phyloP scores from a whole-genome alignment of 2,888 invertebrate genomes.

The Sturmia bella region DNA sequence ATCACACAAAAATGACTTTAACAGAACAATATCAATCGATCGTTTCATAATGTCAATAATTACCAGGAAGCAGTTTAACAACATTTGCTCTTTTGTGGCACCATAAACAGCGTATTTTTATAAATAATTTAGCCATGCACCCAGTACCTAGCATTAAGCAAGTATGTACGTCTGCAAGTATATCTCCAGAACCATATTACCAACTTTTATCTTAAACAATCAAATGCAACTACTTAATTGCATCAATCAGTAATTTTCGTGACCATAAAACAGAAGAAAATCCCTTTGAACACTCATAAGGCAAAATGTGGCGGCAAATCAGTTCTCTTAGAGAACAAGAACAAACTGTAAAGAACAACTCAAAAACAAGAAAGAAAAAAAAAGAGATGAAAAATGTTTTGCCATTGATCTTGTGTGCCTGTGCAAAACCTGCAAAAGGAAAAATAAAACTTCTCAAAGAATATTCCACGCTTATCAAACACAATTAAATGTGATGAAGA shows the following conservation, averaged over 20 bases:
- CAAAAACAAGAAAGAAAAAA: not conserved
- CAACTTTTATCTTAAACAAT: conserved; percentile 66
- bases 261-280: conserved; percentile 63
- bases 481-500: conserved; percentile 71
- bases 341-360: not conserved
- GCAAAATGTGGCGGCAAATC: conserved; percentile 57
- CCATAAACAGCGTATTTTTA: conserved; percentile 16
- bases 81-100: conserved; percentile 37
- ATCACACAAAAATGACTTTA: conserved; percentile 55
- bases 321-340: conserved; percentile 22
- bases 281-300: conserved; percentile 61
- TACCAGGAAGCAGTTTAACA: conserved; percentile 68
- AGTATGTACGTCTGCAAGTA: conserved; percentile 1
- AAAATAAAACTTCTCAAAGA: conserved; percentile 34
- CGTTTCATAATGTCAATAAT: conserved; percentile 66
- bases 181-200: conserved; percentile 35
- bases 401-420: not conserved
- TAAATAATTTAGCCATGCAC: conserved; percentile 33
- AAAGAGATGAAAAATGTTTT: conserved; percentile 42
- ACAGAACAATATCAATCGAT: conserved; percentile 65
- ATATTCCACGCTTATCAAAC: conserved; percentile 71
- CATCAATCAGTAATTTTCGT: conserved; percentile 69
- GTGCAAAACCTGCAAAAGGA: conserved; percentile 12
- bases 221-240: conserved; percentile 68
- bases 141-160: not conserved